phyloP scores from a whole-genome alignment of 1,140 invertebrate species.

The Bombus pyrosoma region DNA sequence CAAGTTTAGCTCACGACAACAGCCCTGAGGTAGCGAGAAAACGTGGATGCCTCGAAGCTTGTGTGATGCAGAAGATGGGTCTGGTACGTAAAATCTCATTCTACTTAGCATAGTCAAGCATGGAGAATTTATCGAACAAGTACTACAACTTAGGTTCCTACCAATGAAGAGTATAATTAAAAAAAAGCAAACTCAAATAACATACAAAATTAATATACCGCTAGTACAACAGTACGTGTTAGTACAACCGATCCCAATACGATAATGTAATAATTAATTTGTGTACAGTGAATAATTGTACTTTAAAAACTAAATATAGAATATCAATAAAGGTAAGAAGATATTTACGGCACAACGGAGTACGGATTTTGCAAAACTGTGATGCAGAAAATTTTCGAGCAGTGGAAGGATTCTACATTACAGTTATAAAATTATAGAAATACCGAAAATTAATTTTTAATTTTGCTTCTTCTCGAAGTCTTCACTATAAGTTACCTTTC shows the following conservation, averaged over 20 bases:
- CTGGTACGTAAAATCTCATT: background rate
- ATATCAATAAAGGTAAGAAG: background rate
- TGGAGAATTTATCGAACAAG: background rate
- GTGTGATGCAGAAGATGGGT: background rate
- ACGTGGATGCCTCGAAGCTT: background rate
- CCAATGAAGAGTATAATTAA: too few species aligned
- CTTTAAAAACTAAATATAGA: background rate
- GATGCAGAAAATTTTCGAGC: too few species aligned
- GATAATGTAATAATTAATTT: too few species aligned
- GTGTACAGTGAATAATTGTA: background rate
- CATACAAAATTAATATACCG: background rate
- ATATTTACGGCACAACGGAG: too few species aligned
- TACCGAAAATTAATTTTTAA: background rate
- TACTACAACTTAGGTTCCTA: background rate
- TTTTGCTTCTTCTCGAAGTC: background rate
- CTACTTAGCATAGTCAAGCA: background rate
- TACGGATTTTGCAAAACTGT: too few species aligned
- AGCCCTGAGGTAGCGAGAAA: too few species aligned
- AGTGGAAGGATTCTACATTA: too few species aligned
- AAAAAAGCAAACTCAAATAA: too few species aligned
- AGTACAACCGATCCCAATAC: too few species aligned
- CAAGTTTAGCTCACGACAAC: background rate
- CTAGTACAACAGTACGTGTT: background rate
- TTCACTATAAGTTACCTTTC: background rate
- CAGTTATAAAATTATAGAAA: too few species aligned